A percentile compares a stretch with the other conserved stretches of the same genome.
Evolutionary conservation across 2,888 invertebrate genomes (phyloP).

Genomic region (Spodoptera littoralis): DNA sequence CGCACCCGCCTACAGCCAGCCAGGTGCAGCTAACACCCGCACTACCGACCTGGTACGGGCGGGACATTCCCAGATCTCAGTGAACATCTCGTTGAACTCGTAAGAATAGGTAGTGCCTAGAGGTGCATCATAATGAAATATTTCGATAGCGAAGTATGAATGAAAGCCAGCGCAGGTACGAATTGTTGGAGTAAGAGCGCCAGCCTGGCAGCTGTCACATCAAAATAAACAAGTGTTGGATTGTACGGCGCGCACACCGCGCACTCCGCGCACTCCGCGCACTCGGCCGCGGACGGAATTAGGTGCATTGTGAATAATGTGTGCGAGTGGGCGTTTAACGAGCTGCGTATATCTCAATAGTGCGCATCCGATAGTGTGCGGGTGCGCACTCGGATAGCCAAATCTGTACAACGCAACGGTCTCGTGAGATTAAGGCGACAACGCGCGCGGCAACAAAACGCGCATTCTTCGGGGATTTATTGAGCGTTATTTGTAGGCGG

Average conservation of each 20-base stretch:
- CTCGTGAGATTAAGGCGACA: constrained; percentile 65
- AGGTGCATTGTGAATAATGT: constrained; percentile 55
- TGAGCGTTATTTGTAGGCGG: constrained; percentile 67
- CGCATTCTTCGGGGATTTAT: constrained; percentile 76
- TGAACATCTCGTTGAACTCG: too few relatives aligned
- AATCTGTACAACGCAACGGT: constrained; percentile 69
- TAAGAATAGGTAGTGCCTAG: too few relatives aligned
- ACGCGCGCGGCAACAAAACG: constrained; percentile 60
- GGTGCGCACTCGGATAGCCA: constrained; percentile 56
- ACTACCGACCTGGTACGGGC: neutral
- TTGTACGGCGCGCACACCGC: constrained; percentile 34
- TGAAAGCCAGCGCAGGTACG: constrained; percentile 14
- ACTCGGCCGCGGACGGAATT: constrained; percentile 37
- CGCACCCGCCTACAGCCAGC: neutral
- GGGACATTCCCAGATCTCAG: too few relatives aligned
- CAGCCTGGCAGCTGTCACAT: constrained; percentile 15
- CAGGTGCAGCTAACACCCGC: neutral
- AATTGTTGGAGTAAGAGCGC: constrained; percentile 5
- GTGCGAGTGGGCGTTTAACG: constrained; percentile 61
- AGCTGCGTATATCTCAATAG: constrained; percentile 55
- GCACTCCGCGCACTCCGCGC: constrained; percentile 26
- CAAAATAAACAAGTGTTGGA: constrained; percentile 48
- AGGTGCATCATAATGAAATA: too few relatives aligned
- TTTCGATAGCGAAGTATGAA: constrained; percentile 21
- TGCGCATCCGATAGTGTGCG: too few relatives aligned